Percentiles rank a stretch among this genome's conserved stretches.
phyloP scores from a whole-genome alignment of 1,140 invertebrate genomes.

The Drosophila insularis region DNA sequence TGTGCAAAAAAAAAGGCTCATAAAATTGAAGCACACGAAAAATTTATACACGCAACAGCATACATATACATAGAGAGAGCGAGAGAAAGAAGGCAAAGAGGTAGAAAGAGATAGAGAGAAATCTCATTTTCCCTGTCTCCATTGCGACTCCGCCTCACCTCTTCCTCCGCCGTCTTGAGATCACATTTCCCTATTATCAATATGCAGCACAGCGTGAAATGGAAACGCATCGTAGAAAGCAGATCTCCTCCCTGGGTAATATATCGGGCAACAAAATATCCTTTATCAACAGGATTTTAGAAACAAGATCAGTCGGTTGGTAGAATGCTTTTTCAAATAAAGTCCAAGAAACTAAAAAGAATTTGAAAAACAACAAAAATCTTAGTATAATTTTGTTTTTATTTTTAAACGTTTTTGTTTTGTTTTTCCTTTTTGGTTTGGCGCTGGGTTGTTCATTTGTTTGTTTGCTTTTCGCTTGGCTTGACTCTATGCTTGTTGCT shows the following conservation, averaged over 20 bases:
- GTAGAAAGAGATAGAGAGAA: neutral
- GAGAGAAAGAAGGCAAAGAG: neutral
- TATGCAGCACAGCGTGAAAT: too few species aligned
- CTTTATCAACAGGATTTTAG: too few species aligned
- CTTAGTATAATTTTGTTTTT: neutral
- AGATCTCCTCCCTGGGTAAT: too few species aligned
- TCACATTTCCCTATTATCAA: too few species aligned
- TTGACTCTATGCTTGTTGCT: constrained; percentile 39
- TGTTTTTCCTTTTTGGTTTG: neutral
- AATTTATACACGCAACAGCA: constrained; percentile 58
- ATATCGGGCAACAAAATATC: too few species aligned
- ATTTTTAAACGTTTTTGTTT: constrained; percentile 3
- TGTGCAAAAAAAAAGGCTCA: constrained; percentile 46
- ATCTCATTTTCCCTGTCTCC: neutral
- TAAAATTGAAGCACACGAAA: constrained; percentile 66
- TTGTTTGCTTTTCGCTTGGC: constrained; percentile 16
- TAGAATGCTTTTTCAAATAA: too few species aligned
- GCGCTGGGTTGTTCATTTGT: constrained; percentile 1
- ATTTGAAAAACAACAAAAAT: neutral
- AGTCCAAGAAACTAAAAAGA: too few species aligned
- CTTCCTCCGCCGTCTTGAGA: too few species aligned
- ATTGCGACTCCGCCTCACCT: neutral
- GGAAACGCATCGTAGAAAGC: too few species aligned
- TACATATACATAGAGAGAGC: constrained; percentile 4
- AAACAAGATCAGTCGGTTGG: too few species aligned